Base-by-base conservation (phyloP, 1,140 invertebrate genomes). In the Pristionchus pacificus region DNA sequence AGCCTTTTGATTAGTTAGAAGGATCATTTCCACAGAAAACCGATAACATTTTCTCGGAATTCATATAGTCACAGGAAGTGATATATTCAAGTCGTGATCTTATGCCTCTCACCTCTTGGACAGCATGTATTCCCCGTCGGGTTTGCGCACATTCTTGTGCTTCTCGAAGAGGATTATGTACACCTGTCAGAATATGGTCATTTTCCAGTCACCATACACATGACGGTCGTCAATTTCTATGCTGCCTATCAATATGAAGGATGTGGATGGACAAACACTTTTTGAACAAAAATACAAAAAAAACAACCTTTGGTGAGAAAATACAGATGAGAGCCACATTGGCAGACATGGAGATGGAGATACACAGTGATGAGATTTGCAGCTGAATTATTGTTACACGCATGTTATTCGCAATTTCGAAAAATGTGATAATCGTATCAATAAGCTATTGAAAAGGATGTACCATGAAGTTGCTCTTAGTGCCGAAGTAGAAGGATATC, bases 401-500 rank as follows among this genome's bases (percentile, higher is more conserved):
- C n/a, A n/a, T n/a, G n/a, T n/a, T n/a, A n/a, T n/a, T n/a, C n/a
- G n/a, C n/a, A n/a, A n/a, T n/a, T n/a, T n/a, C n/a, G n/a, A n/a
- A n/a, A n/a, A n/a, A n/a, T n/a, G n/a, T n/a, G n/a, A n/a, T n/a
- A n/a, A n/a, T n/a, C n/a, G n/a, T n/a, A n/a, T n/a, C n/a, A n/a
- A n/a, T n/a, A n/a, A n/a, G n/a, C n/a, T n/a, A n/a, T n/a, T n/a
- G n/a, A n/a, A n/a, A n/a, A n/a, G n/a, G n/a, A n/a, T n/a, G n/a
- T n/a, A n/a, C n/a, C n/a, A n/a, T n/a, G n/a, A n/a, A n/a, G n/a
- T n/a, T n/a, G n/a, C n/a, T n/a, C n/a, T n/a, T n/a, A n/a, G n/a
- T n/a, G n/a, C n/a, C n/a, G 80, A 91, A 86, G 83, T 90, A 91
- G 2, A 91, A 87, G 1, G 89, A 89, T 1, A 91, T 88, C 78